These are phyloP conservation scores for Nudaria mundana DNA, from an alignment of 2,888 invertebrate genomes.

Conservation along the genomic window DNA sequence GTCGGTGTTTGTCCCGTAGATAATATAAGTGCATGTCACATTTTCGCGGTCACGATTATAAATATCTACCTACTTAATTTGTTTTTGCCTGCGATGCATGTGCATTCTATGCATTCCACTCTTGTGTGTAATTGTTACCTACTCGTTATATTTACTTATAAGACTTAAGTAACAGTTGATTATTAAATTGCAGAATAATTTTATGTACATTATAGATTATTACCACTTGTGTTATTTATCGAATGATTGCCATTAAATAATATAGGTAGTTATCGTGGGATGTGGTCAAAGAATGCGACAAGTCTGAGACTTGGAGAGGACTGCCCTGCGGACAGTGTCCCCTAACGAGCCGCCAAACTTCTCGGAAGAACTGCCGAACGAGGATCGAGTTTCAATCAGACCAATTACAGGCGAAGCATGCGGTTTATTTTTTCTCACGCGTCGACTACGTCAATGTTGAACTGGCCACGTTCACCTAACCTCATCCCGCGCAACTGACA, in stretches of 20 bases:
- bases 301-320: constrained; percentile 38
- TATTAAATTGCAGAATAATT: constrained; percentile 15
- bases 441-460: constrained; percentile 21
- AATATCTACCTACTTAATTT: constrained; percentile 29
- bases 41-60: constrained; percentile 54
- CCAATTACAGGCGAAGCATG: constrained; percentile 72
- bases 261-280: constrained; percentile 2
- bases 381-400: constrained; percentile 75
- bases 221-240: not conserved
- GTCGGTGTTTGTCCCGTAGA: constrained; percentile 56
- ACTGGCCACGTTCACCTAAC: constrained; percentile 32
- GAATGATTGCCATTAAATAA: not conserved
- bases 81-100: constrained; percentile 45
- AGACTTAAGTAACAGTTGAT: constrained; percentile 20
- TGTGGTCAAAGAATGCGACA: constrained; percentile 45
- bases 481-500: constrained; percentile 30
- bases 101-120: constrained; percentile 54
- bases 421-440: constrained; percentile 68
- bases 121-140: too few relatives aligned
- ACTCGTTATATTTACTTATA: too few relatives aligned
- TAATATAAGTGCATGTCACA: constrained; percentile 68
- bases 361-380: constrained; percentile 66
- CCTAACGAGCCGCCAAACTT: constrained; percentile 66
- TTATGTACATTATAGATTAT: constrained; percentile 5
- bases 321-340: constrained; percentile 60